These are phyloP conservation scores for Phenganax subtilis DNA, from an alignment of 92 coral and sea anemone species.

Conservation along the genomic window DNA sequence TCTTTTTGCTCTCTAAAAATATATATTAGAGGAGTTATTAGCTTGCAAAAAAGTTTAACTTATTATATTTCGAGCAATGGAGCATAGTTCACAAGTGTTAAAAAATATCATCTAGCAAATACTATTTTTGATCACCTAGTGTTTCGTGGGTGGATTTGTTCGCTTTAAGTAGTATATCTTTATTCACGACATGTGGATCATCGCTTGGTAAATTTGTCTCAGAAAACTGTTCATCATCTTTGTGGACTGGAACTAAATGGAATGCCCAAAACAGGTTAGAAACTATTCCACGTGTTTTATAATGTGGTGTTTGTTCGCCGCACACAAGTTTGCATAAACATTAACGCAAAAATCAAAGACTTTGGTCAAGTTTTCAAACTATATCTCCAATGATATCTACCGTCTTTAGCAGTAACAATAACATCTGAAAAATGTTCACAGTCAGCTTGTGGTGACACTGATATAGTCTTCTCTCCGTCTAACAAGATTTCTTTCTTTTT, in stretches of 20 bases:
- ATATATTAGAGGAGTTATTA: not conserved
- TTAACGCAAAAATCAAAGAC: not conserved
- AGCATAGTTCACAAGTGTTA: not conserved
- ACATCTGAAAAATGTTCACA: constrained; percentile 74
- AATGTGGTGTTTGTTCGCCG: not conserved
- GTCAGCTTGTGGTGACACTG: constrained; percentile 71
- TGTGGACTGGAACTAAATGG: constrained; percentile 7
- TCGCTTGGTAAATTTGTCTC: constrained; percentile 24
- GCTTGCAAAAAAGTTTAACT: not conserved
- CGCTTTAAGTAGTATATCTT: not conserved
- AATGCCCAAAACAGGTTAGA: not conserved
- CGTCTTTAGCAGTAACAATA: constrained; percentile 59
- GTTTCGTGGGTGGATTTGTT: not conserved
- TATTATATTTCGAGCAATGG: no score
- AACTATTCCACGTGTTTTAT: no score
- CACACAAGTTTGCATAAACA: constrained; percentile 13
- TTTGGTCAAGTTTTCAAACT: not conserved
- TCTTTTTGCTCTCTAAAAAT: constrained; percentile 4
- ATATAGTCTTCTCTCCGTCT: constrained; percentile 87
- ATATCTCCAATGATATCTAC: constrained; percentile 25
- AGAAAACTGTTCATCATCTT: not conserved
- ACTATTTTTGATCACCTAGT: not conserved
- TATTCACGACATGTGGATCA: not conserved
- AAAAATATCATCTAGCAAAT: not conserved
- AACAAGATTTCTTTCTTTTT: constrained; percentile 50